Base-by-base conservation (phyloP, 2,888 invertebrate species). In the Lepetodrilus schrolli region DNA sequence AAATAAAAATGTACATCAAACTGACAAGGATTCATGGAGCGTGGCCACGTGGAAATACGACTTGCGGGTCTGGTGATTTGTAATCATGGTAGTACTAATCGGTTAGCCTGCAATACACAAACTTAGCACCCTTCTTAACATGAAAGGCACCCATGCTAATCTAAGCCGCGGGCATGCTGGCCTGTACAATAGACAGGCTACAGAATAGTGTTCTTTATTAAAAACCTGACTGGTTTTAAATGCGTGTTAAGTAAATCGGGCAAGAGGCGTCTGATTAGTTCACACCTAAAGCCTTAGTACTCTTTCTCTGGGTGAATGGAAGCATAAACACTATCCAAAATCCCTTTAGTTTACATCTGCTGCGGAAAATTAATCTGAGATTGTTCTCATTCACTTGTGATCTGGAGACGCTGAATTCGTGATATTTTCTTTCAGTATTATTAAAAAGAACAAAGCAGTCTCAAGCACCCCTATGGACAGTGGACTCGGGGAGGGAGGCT, bases 181-280 rank as follows among this genome's bases (percentile, higher is more conserved):
- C 26, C 13, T n/a, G 34, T n/a, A 58, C 58, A 58, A 58, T 58
- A n/a, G 58, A 30, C 58, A 30, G 26, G 58, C 34, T 30, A 58
- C 58, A 26, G 58, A 58, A 30, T 58, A 58, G 30, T 17, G 34
- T 17, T n/a, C 58, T 13, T 58, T 23, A 58, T 58, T 58, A 58
- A 58, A 58, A 58, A 34, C 58, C 58, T 58, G 58, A 58, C 58
- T 58, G 58, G 34, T 58, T 58, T 58, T 58, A 58, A 58, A 58
- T 58, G 58, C 21, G 30, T 30, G 34, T 58, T 58, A 34, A 58
- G 58, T 58, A 10, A 26, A 58, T 58, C 58, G 34, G 58, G 43
- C 43, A 43, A 43, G 43, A 43, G 43, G 43, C 43, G 43, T 17
- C 26, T 58, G 58, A 58, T 58, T 58, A 58, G 17, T 58, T 58